Evolutionary conservation across 2,888 invertebrate species (phyloP).

Genomic region (Trypoxylon attenuatum): DNA sequence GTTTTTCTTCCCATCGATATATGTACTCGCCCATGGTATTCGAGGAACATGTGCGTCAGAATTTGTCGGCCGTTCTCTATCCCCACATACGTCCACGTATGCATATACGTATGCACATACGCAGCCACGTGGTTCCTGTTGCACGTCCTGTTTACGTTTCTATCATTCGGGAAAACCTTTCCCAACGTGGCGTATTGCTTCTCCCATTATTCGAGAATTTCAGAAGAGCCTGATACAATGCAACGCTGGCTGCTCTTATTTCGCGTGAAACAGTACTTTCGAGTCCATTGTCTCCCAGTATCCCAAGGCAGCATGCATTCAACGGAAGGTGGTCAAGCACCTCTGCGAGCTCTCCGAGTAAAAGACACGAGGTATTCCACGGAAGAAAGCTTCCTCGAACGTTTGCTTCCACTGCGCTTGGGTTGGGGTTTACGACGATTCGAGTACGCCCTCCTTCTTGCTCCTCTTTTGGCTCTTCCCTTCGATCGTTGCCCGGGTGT

Average conservation of each 20-base stretch:
- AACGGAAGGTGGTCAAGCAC: not conserved
- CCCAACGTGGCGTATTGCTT: not conserved
- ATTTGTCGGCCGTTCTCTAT: conserved; percentile 30
- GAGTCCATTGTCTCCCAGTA: not conserved
- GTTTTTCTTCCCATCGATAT: conserved; percentile 29
- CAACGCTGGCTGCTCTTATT: too few relatives aligned
- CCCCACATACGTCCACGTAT: conserved; percentile 18
- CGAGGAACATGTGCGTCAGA: conserved; percentile 55
- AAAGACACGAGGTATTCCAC: conserved; percentile 12
- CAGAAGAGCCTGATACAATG: too few relatives aligned
- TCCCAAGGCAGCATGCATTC: not conserved
- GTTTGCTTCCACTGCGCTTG: conserved; percentile 20
- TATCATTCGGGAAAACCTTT: not conserved
- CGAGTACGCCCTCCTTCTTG: conserved; percentile 19
- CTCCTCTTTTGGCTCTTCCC: conserved; percentile 1
- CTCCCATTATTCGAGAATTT: not conserved
- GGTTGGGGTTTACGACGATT: conserved; percentile 7
- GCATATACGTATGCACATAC: conserved; percentile 42
- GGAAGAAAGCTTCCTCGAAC: conserved; percentile 21
- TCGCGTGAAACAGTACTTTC: too few relatives aligned
- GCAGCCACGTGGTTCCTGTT: conserved; percentile 24
- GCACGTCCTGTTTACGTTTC: conserved; percentile 25
- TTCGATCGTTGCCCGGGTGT: conserved; percentile 1
- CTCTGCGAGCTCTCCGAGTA: not conserved
- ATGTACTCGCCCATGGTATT: conserved; percentile 39